Percentiles rank a stretch among this genome's conserved stretches.
Conservation (phyloP, 2,888 invertebrate species). For the Hanleya hanleyi region DNA sequence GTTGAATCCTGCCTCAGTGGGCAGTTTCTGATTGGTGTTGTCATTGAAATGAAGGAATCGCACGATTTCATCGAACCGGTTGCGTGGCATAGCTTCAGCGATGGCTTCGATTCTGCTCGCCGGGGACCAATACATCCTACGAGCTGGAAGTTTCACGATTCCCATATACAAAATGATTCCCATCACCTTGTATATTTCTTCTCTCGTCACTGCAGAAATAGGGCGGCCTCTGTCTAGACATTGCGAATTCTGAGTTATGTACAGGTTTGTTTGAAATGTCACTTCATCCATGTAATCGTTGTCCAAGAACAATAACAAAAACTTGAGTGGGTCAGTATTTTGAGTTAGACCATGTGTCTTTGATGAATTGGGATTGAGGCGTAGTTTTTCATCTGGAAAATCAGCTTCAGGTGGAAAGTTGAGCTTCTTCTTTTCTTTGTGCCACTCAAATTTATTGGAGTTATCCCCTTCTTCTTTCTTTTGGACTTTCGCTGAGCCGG, state of each 20-base stretch:
- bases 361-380: neutral
- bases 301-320: neutral
- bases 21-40: slow-evolving; percentile 13
- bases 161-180: slow-evolving; percentile 28
- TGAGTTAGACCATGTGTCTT: neutral
- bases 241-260: slow-evolving; percentile 2
- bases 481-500: no score
- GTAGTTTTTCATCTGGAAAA: neutral
- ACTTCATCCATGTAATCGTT: neutral
- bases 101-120: slow-evolving; percentile 18
- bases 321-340: neutral
- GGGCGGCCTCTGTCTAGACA: neutral
- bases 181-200: slow-evolving; percentile 25
- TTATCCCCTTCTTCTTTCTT: neutral
- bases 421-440: neutral
- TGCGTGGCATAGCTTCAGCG: slow-evolving; percentile 26
- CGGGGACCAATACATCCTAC: slow-evolving; percentile 26
- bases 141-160: slow-evolving; percentile 16
- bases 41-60: slow-evolving; percentile 20
- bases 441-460: neutral
- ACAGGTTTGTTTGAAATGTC: slow-evolving; percentile 13
- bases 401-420: neutral
- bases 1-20: slow-evolving; percentile 16
- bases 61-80: slow-evolving; percentile 20
- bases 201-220: neutral